Evolutionary conservation across 2,113 vertebrate species (phyloP).

Genomic region (Amblyopsis rosae): DNA sequence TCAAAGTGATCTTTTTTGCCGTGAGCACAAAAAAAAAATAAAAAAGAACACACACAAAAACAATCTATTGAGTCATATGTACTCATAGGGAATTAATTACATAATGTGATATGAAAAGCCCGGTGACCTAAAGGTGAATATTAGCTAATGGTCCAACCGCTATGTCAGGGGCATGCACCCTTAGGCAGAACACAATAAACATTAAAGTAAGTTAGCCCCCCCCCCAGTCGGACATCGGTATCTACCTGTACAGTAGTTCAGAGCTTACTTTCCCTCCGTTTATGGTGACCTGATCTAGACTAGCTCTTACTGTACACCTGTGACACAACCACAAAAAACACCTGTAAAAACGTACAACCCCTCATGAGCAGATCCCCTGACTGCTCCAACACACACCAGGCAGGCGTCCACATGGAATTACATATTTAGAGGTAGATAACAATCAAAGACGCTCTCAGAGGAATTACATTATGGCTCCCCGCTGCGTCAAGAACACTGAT

Average conservation of each 20-base stretch:
- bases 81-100: conserved; percentile 18
- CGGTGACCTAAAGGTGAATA: conserved; percentile 54
- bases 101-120: conserved; percentile 24
- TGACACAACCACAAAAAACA: conserved; percentile 22
- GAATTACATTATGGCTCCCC: conserved; percentile 77
- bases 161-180: conserved; percentile 19
- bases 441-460: conserved; percentile 78
- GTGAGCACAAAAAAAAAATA: conserved; percentile 81
- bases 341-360: background rate
- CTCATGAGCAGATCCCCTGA: conserved; percentile 16
- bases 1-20: conserved; percentile 84
- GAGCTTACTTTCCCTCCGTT: background rate
- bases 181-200: conserved; percentile 21
- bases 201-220: background rate
- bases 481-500: conserved; percentile 81
- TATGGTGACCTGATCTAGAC: conserved; percentile 3
- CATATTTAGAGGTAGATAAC: conserved; percentile 48
- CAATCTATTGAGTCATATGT: background rate
- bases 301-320: conserved; percentile 11
- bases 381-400: conserved; percentile 4
- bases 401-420: conserved; percentile 23
- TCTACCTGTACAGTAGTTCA: background rate
- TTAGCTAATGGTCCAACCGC: conserved; percentile 47
- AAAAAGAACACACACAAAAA: conserved; percentile 14
- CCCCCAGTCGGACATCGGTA: too few species aligned